Evolutionary conservation across 1,140 invertebrate species (phyloP), one percentile per base, ranked within the genome.

Genomic region (Ceratitis capitata): DNA sequence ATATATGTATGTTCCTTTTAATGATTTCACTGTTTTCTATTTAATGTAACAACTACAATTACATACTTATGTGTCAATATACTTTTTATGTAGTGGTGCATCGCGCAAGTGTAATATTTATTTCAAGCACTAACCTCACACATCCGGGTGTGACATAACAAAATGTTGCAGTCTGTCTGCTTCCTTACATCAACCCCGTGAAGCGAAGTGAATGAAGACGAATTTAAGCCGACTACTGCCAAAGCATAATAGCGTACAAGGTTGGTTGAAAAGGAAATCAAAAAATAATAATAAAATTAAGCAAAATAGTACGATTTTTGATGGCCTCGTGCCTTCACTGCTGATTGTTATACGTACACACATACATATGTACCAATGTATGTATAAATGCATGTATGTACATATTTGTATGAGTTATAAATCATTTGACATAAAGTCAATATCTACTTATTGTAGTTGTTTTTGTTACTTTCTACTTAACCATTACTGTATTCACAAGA

Each of bases 111-210:
- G 29, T 26, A 61, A 61, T 61, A 61, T 61, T 61, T 61, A 23
- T 61, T 69, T 16, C 32, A 69, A 69, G 61, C 61, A 69, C 61
- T 69, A 69, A 69, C 61, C 61, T 35, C 32, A 69, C 61, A 69
- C 61, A 69, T 69, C 61, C 61, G 61, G 61, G 61, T 69, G 61
- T 69, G 61, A 69, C 61, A 69, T 69, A 69, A 35, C 29, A 69
- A 69, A 69, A 69, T 69, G 61, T 69, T 69, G 61, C 32, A 32
- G 61, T 69, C 32, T 35, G 32, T 32, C 32, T 35, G 32, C 61
- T 69, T 32, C 61, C 51, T n/a, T n/a, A 69, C 61, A 69, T 35
- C 61, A 19, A 29, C 16, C 61, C n/a, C 32, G 32, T 69, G 32
- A 69, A 69, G 2, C 32, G 32, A 39, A 69, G 39, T 69, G 14